Evolutionary conservation across 2,888 invertebrate species (phyloP).

Genomic region (Geophilus truncorum): DNA sequence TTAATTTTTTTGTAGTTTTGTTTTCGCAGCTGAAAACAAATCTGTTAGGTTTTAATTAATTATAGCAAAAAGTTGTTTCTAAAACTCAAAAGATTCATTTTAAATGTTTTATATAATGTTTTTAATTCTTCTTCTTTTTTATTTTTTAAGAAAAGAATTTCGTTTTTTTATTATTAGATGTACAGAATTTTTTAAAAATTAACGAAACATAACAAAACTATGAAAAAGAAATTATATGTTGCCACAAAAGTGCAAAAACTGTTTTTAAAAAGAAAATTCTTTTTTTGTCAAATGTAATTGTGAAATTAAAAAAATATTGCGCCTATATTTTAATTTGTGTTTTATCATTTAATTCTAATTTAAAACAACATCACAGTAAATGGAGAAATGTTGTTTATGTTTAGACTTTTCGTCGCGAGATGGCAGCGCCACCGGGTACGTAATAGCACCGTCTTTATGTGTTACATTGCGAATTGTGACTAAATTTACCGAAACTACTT

Average conservation of each 20-base stretch:
- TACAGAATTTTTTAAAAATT: not conserved
- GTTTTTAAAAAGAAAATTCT: not conserved
- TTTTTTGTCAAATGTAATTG: not conserved
- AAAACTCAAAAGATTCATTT: too few species aligned
- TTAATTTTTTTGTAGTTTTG: not conserved
- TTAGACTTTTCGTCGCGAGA: too few species aligned
- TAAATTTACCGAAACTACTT: too few species aligned
- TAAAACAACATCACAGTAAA: too few species aligned
- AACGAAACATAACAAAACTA: too few species aligned
- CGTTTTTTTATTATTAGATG: not conserved
- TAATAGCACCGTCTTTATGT: too few species aligned
- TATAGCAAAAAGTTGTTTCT: not conserved
- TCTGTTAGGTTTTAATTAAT: not conserved
- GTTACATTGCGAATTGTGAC: too few species aligned
- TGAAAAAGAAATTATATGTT: not conserved
- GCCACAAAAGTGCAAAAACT: not conserved
- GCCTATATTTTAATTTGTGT: not conserved
- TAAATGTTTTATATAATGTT: too few species aligned
- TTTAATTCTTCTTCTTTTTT: not conserved
- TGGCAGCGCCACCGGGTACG: too few species aligned
- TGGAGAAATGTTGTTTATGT: too few species aligned
- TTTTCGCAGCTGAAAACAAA: too few species aligned
- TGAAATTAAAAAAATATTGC: not conserved
- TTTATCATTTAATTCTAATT: not conserved
- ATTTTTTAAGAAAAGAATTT: not conserved